Conservation (phyloP, 2,888 invertebrate genomes). For the Polyploca ridens region DNA sequence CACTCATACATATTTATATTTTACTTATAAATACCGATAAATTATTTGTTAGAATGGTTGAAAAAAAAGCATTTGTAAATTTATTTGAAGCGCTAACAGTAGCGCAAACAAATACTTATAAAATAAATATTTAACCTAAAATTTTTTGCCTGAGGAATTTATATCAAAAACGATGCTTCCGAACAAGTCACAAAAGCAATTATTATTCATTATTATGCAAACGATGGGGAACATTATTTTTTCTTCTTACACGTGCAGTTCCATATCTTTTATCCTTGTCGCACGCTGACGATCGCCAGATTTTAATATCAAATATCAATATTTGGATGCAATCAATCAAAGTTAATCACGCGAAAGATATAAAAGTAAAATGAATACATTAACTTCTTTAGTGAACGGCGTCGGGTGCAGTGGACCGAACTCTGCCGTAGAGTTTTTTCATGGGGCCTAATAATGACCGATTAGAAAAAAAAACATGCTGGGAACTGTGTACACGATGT, state of each 20-base stretch:
- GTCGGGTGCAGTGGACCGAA: conserved; percentile 66
- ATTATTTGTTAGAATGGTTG: neutral
- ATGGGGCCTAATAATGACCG: conserved; percentile 70
- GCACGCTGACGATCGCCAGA: conserved; percentile 45
- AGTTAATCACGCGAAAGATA: conserved; percentile 83
- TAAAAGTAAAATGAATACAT: conserved; percentile 82
- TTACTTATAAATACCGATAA: neutral
- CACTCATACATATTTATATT: neutral
- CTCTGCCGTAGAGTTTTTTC: conserved; percentile 58
- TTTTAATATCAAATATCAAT: conserved; percentile 79
- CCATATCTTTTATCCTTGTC: conserved; percentile 46
- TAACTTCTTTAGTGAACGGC: conserved; percentile 69
- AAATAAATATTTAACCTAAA: neutral
- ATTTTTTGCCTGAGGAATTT: conserved; percentile 20
- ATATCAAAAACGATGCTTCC: conserved; percentile 47
- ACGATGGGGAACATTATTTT: conserved; percentile 40
- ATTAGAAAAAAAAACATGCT: conserved; percentile 70
- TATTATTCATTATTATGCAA: conserved; percentile 59
- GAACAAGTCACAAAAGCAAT: conserved; percentile 47
- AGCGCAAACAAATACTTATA: conserved; percentile 5
- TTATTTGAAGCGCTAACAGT: neutral
- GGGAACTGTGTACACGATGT: conserved; percentile 65
- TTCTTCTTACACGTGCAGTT: conserved; percentile 35
- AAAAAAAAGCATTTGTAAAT: neutral
- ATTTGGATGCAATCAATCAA: conserved; percentile 83